Base-by-base conservation (phyloP, 2,888 invertebrate species). In the Mimas tiliae region DNA sequence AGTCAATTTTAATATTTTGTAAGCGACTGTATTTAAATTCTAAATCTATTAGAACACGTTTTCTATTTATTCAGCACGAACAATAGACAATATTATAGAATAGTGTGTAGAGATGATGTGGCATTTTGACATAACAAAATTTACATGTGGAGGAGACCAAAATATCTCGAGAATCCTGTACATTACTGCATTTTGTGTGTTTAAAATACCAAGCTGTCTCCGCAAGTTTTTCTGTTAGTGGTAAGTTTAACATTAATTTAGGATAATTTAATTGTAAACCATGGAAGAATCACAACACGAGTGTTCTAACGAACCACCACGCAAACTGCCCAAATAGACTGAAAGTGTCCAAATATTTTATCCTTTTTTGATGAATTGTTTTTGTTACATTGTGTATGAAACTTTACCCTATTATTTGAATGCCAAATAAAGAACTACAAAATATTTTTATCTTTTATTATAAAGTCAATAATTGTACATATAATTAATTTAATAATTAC, bases 331-430 rank as follows among this genome's bases (percentile, higher is more conserved):
- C 84, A 79, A 84, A 91, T 90, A 93, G 93, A 93, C 93, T 93
- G 93, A 93, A 81, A 83, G 79, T 89, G 87, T 90, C 92, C 93
- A 91, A 93, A 93, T 91, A 91, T 91, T 86, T 84, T 87, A 82
- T 83, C 77, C 71, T 80, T 87, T 86, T 90, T 90, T 85, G 84
- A 89, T 82, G 79, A 76, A 86, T 86, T 85, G 83, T 89, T 91
- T 90, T 91, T 92, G 90, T 92, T 91, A 91, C 85, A 87, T 84
- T 87, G 82, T 89, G 88, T 90, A 91, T 85, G 85, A 82, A 88
- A 84, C 81, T 88, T 86, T 87, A 90, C 82, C 84, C 81, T 85
- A 88, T 90, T 86, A 88, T 89, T 92, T 91, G 88, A 93, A 93
- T 93, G 93, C 93, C 93, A 93, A 93, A 93, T 93, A 93, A 91